Conservation (phyloP, 2,797 vertebrate species). For the Rhynchonycteris naso region DNA sequence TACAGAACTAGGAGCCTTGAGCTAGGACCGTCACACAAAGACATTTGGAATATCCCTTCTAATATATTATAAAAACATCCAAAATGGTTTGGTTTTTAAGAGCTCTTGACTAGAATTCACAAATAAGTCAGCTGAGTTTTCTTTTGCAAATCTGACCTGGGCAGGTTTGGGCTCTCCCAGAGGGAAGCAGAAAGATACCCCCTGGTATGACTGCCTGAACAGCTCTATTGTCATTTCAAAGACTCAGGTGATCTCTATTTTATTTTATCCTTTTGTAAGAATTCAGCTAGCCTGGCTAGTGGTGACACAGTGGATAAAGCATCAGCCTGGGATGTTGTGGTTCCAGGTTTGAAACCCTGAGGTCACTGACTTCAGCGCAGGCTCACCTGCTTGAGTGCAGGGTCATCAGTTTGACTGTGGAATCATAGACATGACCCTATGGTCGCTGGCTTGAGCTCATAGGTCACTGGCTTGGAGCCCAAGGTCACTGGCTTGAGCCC, state of each 20-base stretch:
- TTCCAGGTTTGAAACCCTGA: too few species aligned
- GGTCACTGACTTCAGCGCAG: too few species aligned
- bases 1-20: not conserved
- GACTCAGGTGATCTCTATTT: not conserved
- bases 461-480: too few species aligned
- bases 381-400: too few species aligned
- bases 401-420: too few species aligned
- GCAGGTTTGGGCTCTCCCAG: not conserved
- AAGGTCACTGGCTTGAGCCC: too few species aligned
- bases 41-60: not conserved
- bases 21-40: not conserved
- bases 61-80: not conserved
- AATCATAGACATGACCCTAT: too few species aligned
- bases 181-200: not conserved
- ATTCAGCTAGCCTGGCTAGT: not conserved
- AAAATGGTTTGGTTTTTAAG: not conserved
- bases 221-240: not conserved
- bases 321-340: too few species aligned
- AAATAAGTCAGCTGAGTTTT: not conserved
- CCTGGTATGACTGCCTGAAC: not conserved
- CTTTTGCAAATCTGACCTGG: conserved; percentile 2
- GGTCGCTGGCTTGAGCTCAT: too few species aligned
- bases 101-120: conserved; percentile 10
- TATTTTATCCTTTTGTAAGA: not conserved
- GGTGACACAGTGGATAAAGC: too few species aligned